These are phyloP conservation scores for Nothocercus julius DNA, from an alignment of 2,113 vertebrate species.

Conservation along the genomic window DNA sequence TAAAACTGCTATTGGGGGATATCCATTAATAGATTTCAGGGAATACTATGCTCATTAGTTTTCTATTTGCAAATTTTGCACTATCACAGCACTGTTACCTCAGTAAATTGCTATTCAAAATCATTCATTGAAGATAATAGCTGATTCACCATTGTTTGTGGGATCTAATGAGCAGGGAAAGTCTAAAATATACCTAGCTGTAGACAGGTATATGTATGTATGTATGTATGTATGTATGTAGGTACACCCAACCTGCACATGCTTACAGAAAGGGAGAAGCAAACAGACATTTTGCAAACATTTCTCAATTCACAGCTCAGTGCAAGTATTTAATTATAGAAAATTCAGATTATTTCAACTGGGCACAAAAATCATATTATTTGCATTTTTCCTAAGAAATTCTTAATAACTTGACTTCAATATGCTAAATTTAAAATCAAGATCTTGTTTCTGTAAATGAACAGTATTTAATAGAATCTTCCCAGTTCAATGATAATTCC, in stretches of 20 bases:
- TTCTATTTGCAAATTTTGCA: not conserved
- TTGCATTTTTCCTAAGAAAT: not conserved
- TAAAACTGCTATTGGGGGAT: not conserved
- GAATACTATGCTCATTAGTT: not conserved
- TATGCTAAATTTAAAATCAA: not conserved
- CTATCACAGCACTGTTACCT: not conserved
- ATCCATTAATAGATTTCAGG: not conserved
- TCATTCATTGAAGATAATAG: not conserved
- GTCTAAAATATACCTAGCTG: not conserved
- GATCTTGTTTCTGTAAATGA: not conserved
- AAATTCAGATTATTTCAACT: not conserved
- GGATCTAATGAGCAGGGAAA: not conserved
- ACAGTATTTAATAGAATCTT: not conserved
- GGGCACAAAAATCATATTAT: not conserved
- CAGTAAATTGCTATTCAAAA: not conserved
- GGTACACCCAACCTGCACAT: not conserved
- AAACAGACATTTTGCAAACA: not conserved
- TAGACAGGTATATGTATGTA: too few species aligned
- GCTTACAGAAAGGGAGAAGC: not conserved
- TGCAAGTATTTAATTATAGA: not conserved
- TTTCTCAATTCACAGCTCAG: not conserved
- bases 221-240: too few species aligned
- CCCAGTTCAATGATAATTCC: not conserved
- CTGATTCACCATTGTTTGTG: not conserved
- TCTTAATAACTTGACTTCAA: not conserved